Evolutionary conservation across 2,797 vertebrate genomes (phyloP).

Genomic region (Microcaecilia unicolor): DNA sequence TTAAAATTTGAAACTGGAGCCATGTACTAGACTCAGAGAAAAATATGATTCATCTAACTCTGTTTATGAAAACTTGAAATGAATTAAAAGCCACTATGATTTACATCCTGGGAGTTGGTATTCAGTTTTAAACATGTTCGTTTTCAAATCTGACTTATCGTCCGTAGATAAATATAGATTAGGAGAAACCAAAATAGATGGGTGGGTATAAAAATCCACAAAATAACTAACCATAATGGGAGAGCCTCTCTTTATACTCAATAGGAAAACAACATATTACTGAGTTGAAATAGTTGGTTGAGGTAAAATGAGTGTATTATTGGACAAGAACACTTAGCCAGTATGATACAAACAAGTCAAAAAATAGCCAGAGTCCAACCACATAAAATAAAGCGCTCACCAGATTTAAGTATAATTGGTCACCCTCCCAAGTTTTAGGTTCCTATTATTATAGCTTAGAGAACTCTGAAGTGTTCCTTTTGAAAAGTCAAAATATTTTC

Average conservation of each 20-base stretch:
- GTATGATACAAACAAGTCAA: constrained; percentile 64
- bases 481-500: constrained; percentile 15
- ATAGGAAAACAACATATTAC: constrained; percentile 73
- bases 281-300: constrained; percentile 70
- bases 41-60: constrained; percentile 25
- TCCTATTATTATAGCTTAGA: constrained; percentile 43
- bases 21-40: constrained; percentile 27
- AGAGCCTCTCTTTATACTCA: constrained; percentile 59
- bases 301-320: constrained; percentile 48
- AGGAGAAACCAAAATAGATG: constrained; percentile 81
- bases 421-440: constrained; percentile 46
- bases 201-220: constrained; percentile 73
- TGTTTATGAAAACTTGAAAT: constrained; percentile 28
- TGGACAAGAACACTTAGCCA: constrained; percentile 45
- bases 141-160: constrained; percentile 78
- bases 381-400: constrained; percentile 59
- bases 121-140: constrained; percentile 47
- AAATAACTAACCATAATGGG: constrained; percentile 79
- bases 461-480: constrained; percentile 14
- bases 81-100: constrained; percentile 31
- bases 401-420: constrained; percentile 58
- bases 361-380: constrained; percentile 70
- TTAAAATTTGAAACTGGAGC: constrained; percentile 32
- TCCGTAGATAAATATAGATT: constrained; percentile 84
- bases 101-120: constrained; percentile 41